Percentiles rank a stretch among this genome's conserved stretches.
Evolutionary conservation across 2,888 invertebrate genomes (phyloP).

Genomic region (Pasiphila rectangulata): DNA sequence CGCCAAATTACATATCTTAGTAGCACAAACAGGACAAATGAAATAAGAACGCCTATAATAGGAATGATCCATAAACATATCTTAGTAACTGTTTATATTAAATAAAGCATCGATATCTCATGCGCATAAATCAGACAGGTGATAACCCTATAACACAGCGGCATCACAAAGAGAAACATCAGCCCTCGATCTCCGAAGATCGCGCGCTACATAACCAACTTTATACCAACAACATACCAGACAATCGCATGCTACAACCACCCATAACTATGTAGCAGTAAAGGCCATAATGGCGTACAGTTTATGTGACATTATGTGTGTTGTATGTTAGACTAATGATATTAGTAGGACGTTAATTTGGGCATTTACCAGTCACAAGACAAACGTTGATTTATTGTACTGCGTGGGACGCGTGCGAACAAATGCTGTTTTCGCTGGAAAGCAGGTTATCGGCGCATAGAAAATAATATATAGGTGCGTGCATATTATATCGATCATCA

Average conservation of each 20-base stretch:
- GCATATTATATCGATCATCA: too few relatives aligned
- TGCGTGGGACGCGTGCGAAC: slow-evolving; percentile 26
- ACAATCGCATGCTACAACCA: slow-evolving; percentile 23
- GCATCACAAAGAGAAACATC: slow-evolving; percentile 37
- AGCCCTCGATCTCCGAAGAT: slow-evolving; percentile 34
- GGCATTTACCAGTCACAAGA: slow-evolving; percentile 31
- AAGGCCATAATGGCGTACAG: slow-evolving; percentile 23
- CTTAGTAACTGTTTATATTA: too few relatives aligned
- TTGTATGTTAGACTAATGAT: slow-evolving; percentile 47
- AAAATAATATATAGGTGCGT: too few relatives aligned
- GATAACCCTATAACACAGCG: slow-evolving; percentile 33
- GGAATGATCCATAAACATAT: slow-evolving; percentile 1
- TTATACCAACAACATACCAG: slow-evolving; percentile 26
- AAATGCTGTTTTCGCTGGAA: slow-evolving; percentile 6
- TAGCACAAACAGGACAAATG: neutral
- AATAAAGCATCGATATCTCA: slow-evolving; percentile 6
- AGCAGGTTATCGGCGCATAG: neutral
- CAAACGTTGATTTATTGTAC: slow-evolving; percentile 31
- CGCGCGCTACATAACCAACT: slow-evolving; percentile 35
- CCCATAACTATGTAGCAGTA: slow-evolving; percentile 17
- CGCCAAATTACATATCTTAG: neutral
- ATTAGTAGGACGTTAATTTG: slow-evolving; percentile 45
- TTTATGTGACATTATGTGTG: slow-evolving; percentile 39
- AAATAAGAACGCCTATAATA: neutral
- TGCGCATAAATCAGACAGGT: slow-evolving; percentile 19